Percentiles rank a stretch among this genome's conserved stretches.
These are phyloP conservation scores for Gallirallus australis DNA, from an alignment of 2,797 vertebrate genomes.

Conservation along the genomic window DNA sequence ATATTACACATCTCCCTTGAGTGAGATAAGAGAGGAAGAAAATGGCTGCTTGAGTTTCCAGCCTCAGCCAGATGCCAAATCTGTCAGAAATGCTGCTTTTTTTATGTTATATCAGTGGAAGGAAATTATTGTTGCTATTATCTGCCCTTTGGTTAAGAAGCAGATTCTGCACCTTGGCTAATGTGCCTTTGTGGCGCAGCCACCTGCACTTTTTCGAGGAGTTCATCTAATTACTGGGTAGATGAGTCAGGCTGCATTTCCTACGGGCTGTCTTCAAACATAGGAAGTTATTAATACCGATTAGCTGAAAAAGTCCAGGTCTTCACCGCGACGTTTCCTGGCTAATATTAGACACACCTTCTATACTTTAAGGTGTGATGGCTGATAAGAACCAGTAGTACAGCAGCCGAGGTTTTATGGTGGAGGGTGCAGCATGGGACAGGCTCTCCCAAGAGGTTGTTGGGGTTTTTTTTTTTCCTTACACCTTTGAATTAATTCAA, in stretches of 20 bases:
- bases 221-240: conserved; percentile 62
- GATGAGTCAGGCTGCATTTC: conserved; percentile 69
- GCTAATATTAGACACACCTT: conserved; percentile 61
- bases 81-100: conserved; percentile 23
- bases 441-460: neutral
- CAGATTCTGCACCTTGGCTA: conserved; percentile 37
- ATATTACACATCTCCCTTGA: conserved; percentile 35
- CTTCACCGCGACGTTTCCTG: conserved; percentile 61
- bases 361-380: conserved; percentile 53
- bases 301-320: conserved; percentile 63
- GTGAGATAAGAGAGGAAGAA: conserved; percentile 35
- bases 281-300: conserved; percentile 68
- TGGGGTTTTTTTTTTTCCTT: neutral
- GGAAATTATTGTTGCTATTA: conserved; percentile 50
- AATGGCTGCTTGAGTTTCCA: conserved; percentile 26
- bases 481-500: neutral
- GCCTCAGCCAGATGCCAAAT: conserved; percentile 28
- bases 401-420: neutral
- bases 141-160: conserved; percentile 51
- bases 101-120: conserved; percentile 1
- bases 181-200: conserved; percentile 35
- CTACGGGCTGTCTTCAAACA: conserved; percentile 63
- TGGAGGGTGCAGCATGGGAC: neutral
- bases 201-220: conserved; percentile 69
- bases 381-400: conserved; percentile 66